Evolutionary conservation across 2,888 invertebrate genomes (phyloP), one percentile per base, ranked within the genome.

Genomic region (Tortricodes alternella): DNA sequence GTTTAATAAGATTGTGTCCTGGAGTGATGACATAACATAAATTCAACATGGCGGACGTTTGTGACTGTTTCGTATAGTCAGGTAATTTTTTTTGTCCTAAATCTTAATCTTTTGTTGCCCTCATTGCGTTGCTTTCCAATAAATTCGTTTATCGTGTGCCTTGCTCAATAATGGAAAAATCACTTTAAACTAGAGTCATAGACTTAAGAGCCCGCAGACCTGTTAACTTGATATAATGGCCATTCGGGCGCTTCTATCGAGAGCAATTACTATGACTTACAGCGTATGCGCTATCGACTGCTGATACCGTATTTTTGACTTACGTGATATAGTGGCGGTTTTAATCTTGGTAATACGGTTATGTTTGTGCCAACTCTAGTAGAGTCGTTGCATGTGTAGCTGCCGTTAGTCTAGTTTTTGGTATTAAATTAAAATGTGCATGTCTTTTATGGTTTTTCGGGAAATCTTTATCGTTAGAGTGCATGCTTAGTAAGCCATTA

Each of bases 251-350:
- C 64, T 62, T 65, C 67, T 58, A 53, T 50, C 59, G 64, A 60
- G 64, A 64, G 64, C 76, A 64, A 75, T 78, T 75, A 74, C 68
- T 69, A 73, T 77, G 76, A 77, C 74, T 74, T 78, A 78, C 67
- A 63, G 66, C 70, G 62, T 67, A 66, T 60, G 70, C 64, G 56
- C 59, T 63, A 67, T 68, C 70, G 23, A 24, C 53, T 34, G 55
- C 48, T 41, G 48, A 62, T 51, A 46, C 49, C 53, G 59, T 62
- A 60, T 63, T 27, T 8, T 11, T 49, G 55, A 43, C n/a, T n/a
- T 51, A 34, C 34, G 19, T 49, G 55, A 55, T 55, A 43, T 55
- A 55, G 16, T 35, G 24, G 19, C 27, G 23, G 46, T 48, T 55
- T 55, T 55, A 55, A 55, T 55, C 48, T 23, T 15, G 34, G n/a